These are phyloP conservation scores for Galaxea fascicularis DNA, from an alignment of 92 coral and sea anemone species.

Conservation along the genomic window DNA sequence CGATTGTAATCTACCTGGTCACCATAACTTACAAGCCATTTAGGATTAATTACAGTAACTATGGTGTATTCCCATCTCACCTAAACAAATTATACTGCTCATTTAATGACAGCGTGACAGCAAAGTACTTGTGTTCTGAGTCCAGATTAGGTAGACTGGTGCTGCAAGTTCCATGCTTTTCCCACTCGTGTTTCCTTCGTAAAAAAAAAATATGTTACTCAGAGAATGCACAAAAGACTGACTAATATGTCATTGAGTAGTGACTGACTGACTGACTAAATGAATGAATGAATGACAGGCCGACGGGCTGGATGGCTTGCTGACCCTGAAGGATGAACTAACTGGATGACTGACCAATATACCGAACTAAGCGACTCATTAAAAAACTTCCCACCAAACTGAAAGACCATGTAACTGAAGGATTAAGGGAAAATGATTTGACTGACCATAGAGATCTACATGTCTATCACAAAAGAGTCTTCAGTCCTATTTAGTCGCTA, in stretches of 20 bases:
- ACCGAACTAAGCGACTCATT: not conserved
- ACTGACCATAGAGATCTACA: no score
- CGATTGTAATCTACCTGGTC: no score
- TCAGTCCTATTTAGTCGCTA: no score
- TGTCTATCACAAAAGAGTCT: no score
- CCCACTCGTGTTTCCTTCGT: conserved; percentile 93
- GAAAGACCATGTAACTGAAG: not conserved
- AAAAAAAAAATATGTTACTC: not conserved
- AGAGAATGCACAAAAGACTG: not conserved
- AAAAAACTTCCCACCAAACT: not conserved
- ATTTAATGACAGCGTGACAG: conserved; percentile 63
- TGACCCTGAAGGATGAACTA: not conserved
- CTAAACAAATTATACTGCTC: conserved; percentile 64
- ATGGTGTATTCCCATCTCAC: conserved; percentile 39
- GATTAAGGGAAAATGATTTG: no score
- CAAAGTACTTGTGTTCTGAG: conserved; percentile 87
- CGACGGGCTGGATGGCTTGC: not conserved
- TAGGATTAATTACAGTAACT: no score
- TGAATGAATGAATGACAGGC: no score
- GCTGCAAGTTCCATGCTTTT: conserved; percentile 92
- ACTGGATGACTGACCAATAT: not conserved
- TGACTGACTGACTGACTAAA: not conserved
- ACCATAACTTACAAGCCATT: no score
- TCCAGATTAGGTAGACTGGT: conserved; percentile 62
- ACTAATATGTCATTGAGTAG: not conserved